Evolutionary conservation across 2,797 vertebrate genomes (phyloP), one percentile per base, ranked within the genome.

Genomic region (Pseudocheirus occidentalis): DNA sequence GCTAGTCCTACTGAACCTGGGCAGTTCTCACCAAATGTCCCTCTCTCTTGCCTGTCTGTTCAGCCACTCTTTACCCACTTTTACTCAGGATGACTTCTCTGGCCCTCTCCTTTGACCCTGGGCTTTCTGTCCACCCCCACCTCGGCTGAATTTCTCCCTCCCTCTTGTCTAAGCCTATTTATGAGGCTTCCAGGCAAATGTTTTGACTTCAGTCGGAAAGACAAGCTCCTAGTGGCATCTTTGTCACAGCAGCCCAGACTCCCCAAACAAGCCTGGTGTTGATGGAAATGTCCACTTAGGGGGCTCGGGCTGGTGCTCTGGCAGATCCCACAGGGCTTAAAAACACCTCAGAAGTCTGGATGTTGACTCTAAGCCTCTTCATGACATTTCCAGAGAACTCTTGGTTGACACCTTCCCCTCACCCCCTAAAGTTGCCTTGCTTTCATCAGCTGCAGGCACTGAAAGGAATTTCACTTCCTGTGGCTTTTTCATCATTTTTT

Each of bases 221-320:
- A 98, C 98, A 98, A 98, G 98, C 96, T 96, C 97, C 98, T 96
- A 97, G 97, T 98, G 98, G 98, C 98, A 97, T 99, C 98, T 98
- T 97, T 96, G 97, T 98, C 98, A 98, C 98, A 94, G 98, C 98
- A 97, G 97, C 98, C 97, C 96, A 96, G 97, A 97, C 97, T 97
- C 98, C 98, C 97, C 98, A 99, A 99, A 99, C 98, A 98, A 99
- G 99, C 98, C 99, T 98, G 98, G 98, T 98, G 99, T 98, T 94
- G 97, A 99, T 98, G 98, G 97, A 99, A 98, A 98, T 98, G 98
- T 98, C 98, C 99, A 98, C 97, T 98, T 98, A 98, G 98, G 97
- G 98, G 94, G 92, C 96, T 96, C 98, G 98, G 98, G 97, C 98
- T 94, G 53, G 31, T 91, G 96, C 91, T 66, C 55, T 81, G 93